Base-by-base conservation (phyloP, 2,888 invertebrate genomes). In the Myopa tessellatipennis region DNA sequence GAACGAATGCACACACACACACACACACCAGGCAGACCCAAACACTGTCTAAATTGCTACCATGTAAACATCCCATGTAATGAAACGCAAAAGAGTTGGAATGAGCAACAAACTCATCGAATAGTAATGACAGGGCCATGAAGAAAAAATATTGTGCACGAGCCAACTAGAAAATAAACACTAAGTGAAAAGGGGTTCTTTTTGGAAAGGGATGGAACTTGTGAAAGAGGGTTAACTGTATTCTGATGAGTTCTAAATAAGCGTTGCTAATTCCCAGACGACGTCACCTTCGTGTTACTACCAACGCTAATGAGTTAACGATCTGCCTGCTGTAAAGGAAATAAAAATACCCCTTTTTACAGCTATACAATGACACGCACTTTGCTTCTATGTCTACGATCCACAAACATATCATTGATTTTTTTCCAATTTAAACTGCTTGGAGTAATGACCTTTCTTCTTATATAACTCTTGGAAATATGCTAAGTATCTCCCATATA, bases 201-300 rank as follows among this genome's bases (percentile, higher is more conserved):
- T 10, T 8, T 45, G 6, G 45, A 45, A 45, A 61, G 34, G 26
- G 10, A n/a, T 61, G 34, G n/a, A 61, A 61, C 10, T 10, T 45
- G 45, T 61, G 4, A 58, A 16, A 58, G 58, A 58, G 18, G 61
- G 26, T 34, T 61, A 5, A 18, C 34, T 61, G 16, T 60, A 7
- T 6, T 5, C 61, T 10, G 4, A 61, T 16, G 26, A 70, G 50
- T 34, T 10, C 26, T 52, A 70, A 70, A 70, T 52, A 52, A 70
- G 34, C 34, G 34, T 34, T 14, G 52, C 70, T 69, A 52, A 70
- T 45, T 34, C 70, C 34, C 55, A 70, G 70, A 50, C 70, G 50
- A 40, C 50, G 12, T 38, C 68, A 18, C 68, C 40, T 18, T 45
- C 68, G 3, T 7, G 26, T 4, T 40, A 38, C 18, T 16, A 45